Conservation (phyloP, 2,888 invertebrate species). For the Heliconius aoede region DNA sequence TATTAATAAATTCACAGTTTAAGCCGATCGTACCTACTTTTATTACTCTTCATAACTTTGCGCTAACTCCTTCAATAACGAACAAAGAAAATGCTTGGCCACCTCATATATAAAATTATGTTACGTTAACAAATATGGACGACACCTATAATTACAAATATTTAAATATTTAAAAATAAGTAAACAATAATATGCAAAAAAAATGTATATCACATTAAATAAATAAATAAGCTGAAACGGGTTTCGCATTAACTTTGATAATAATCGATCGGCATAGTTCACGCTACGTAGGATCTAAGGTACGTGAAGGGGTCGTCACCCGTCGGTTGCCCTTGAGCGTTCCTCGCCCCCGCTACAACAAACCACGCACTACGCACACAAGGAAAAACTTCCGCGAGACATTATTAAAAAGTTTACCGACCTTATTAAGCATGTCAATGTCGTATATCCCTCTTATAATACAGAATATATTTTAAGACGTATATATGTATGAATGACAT, state of each 20-base stretch:
- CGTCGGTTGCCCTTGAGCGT: slow-evolving; percentile 77
- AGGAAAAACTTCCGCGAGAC: slow-evolving; percentile 59
- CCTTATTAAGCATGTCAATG: slow-evolving; percentile 56
- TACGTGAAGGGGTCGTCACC: slow-evolving; percentile 70
- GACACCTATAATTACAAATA: background rate
- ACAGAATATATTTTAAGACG: background rate
- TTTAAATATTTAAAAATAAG: background rate
- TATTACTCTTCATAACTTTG: background rate
- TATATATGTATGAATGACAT: background rate
- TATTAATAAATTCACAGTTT: too few species aligned
- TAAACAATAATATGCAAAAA: background rate
- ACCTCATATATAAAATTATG: background rate
- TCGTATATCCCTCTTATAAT: slow-evolving; percentile 32
- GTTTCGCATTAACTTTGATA: background rate
- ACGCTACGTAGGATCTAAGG: slow-evolving; percentile 37
- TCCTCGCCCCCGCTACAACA: slow-evolving; percentile 67
- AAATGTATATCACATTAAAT: background rate
- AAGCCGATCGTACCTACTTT: background rate
- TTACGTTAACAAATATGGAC: background rate
- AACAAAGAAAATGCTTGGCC: background rate
- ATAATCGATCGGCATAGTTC: slow-evolving; percentile 28
- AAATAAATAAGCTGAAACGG: background rate
- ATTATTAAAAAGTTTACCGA: slow-evolving; percentile 62
- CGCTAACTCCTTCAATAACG: too few species aligned
- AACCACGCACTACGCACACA: slow-evolving; percentile 52